Base-by-base conservation (phyloP, 2,797 vertebrate genomes). In the Hydrophis major region DNA sequence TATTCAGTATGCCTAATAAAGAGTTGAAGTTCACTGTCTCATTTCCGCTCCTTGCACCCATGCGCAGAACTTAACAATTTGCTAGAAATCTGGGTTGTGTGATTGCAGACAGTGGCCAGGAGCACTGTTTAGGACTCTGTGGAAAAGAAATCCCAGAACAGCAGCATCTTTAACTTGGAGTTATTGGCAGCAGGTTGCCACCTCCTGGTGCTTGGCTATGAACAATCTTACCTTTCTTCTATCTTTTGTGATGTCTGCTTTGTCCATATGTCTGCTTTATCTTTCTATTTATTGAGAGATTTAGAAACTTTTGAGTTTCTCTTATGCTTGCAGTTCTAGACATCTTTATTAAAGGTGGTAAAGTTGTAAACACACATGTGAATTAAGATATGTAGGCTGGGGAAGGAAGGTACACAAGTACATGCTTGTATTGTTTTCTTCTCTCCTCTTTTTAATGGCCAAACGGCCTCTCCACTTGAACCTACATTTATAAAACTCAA, bases 401-500 rank as follows among this genome's bases (percentile, higher is more conserved):
- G 66, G 20, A 42, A 47, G 37, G n/a, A 90, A 55, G 18, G 28
- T 83, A 83, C 74, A 47, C 74, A 47, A 83, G 37, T 83, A 83
- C 37, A 16, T 89, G 92, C 59, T 92, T 91, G 28, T 60, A 53
- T 1, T 0, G 0, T 93, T 95, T 94, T 94, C 78, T 90, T 60
- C 0, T 69, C 13, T 92, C 0, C 28, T 7, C 92, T 57, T 74
- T 3, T 95, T 89, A 95, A 93, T 93, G 93, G 88, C 92, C 94
- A 74, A 93, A 96, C 4, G 89, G 89, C 1, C 90, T 95, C 91
- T 95, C 95, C 93, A 96, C 90, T 95, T 95, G 96, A 61, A 96
- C 96, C 96, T 97, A 96, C 95, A 95, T 95, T 92, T 93, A 93
- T 95, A 94, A 56, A 83, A 94, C 93, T 93, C 94, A 97, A 97